phyloP scores from a whole-genome alignment of 2,888 invertebrate species.

The Caenorhabditis uteleia region DNA sequence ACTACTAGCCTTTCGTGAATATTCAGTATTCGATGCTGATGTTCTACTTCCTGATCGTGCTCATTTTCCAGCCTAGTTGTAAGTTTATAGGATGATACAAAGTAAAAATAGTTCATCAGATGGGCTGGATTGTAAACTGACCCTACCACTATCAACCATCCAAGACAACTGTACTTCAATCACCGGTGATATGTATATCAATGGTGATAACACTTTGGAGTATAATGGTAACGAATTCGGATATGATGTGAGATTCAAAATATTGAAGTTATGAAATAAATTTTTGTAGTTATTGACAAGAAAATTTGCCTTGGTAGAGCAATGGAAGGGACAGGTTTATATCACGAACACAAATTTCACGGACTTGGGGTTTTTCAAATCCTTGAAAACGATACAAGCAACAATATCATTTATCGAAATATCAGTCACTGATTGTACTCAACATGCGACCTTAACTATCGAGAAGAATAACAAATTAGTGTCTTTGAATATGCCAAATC shows the following conservation, averaged over 20 bases:
- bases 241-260: neutral
- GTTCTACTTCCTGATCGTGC: neutral
- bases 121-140: slow-evolving; percentile 1
- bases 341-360: slow-evolving; percentile 8
- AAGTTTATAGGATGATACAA: neutral
- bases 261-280: neutral
- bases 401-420: no score
- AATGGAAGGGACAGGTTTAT: slow-evolving; percentile 9
- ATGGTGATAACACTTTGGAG: neutral
- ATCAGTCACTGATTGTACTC: neutral
- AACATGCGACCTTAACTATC: slow-evolving; percentile 6
- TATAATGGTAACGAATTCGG: neutral
- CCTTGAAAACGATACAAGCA: slow-evolving; percentile 4
- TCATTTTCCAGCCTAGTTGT: neutral
- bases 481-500: slow-evolving; percentile 4
- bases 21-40: no score
- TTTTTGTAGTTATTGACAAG: neutral
- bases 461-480: slow-evolving; percentile 2
- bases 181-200: slow-evolving; percentile 4
- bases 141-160: slow-evolving; percentile 1
- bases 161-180: slow-evolving; percentile 12
- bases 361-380: slow-evolving; percentile 7
- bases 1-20: no score
- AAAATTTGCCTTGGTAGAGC: slow-evolving; percentile 1
- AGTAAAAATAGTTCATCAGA: neutral